These are phyloP conservation scores for Parnassius smintheus DNA, from an alignment of 2,888 invertebrate genomes.

Conservation along the genomic window DNA sequence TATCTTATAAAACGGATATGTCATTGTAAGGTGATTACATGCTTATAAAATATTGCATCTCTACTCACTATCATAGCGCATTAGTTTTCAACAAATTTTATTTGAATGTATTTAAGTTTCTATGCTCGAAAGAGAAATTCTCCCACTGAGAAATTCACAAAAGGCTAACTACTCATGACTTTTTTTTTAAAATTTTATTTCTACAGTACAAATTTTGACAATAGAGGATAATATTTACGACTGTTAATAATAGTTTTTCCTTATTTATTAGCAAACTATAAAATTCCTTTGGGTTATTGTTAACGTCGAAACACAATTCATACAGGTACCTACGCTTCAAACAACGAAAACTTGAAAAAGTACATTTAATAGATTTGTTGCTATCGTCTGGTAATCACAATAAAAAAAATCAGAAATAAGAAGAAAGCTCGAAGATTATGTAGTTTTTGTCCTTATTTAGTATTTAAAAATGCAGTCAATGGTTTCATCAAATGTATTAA, in stretches of 20 bases:
- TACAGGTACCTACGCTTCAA: no score
- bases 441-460: no score
- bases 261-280: conserved; percentile 58
- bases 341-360: no score
- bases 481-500: no score
- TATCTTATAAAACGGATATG: conserved; percentile 74
- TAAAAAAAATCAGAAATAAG: no score
- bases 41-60: conserved; percentile 69
- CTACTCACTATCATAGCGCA: conserved; percentile 70
- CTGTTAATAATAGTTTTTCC: conserved; percentile 54
- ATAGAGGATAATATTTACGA: conserved; percentile 59
- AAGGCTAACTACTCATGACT: conserved; percentile 71
- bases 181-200: conserved; percentile 60
- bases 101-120: conserved; percentile 51
- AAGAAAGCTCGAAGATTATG: no score
- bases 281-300: conserved; percentile 70
- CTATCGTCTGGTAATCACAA: no score
- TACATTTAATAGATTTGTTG: no score
- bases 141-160: conserved; percentile 53
- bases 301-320: conserved; percentile 28
- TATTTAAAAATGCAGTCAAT: no score
- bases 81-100: conserved; percentile 51
- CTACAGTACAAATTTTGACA: conserved; percentile 73
- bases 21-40: conserved; percentile 64
- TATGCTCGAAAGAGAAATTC: conserved; percentile 36